A percentile compares a stretch with the other conserved stretches of the same genome.
Conservation (phyloP, 2,888 invertebrate genomes). For the Cenopis cana region DNA sequence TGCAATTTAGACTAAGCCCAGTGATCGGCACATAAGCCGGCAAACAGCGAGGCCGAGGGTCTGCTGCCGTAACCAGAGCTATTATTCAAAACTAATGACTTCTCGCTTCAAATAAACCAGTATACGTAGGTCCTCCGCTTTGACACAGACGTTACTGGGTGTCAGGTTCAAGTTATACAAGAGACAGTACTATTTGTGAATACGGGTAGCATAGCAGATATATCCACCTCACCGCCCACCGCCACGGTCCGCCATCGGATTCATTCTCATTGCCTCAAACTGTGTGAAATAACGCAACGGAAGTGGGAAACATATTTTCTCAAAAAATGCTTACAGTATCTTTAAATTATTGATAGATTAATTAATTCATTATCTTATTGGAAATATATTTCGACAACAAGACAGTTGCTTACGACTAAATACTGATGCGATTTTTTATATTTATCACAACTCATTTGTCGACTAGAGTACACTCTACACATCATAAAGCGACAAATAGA, state of each 20-base stretch:
- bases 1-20: conserved; percentile 76
- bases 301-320: no score
- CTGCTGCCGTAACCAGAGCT: conserved; percentile 63
- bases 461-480: no score
- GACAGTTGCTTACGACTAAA: no score
- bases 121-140: background rate
- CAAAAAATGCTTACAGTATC: no score
- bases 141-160: background rate
- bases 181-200: background rate
- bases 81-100: conserved; percentile 39
- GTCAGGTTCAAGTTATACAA: background rate
- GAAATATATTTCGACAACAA: no score
- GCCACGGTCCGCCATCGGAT: conserved; percentile 56
- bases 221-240: conserved; percentile 28
- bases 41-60: conserved; percentile 64
- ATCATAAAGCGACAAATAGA: no score
- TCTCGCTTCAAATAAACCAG: background rate
- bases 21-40: conserved; percentile 72
- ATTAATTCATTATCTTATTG: no score
- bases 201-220: background rate
- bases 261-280: conserved; percentile 59
- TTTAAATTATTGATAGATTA: no score
- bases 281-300: background rate
- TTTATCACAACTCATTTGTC: no score
- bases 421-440: no score